Evolutionary conservation across 2,113 vertebrate species (phyloP), one percentile per base, ranked within the genome.

Genomic region (Eurypyga helias): DNA sequence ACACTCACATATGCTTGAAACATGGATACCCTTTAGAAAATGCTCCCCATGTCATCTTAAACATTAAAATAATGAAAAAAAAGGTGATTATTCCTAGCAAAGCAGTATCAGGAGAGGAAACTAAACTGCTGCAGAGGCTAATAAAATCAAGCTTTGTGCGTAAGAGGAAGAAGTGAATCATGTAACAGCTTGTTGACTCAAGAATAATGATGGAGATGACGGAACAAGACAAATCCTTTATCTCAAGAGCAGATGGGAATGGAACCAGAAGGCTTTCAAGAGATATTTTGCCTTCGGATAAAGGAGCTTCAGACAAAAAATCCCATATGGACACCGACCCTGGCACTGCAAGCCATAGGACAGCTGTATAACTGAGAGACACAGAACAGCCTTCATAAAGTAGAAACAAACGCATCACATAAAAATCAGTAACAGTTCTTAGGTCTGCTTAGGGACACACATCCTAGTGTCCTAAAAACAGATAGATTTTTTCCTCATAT

Each of bases 161-260:
- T 73, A 90, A 95, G 43, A 90, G 82, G 78, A 93, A 94, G 54
- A 89, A 95, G 18, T 90, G 89, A 95, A 69, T 93, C 91, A 95
- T 17, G 4, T 43, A 92, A 84, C 52, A 76, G 81, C 67, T 61
- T 92, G 79, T 78, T 95, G 83, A 87, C 60, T 92, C 70, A 87
- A 82, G 80, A 91, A 86, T 72, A 96, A 84, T 34, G 43, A 87
- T 55, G 52, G 71, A 75, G 76, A 66, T 69, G 43, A 93, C 61
- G 17, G 57, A 92, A 82, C 43, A 60, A 85, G 87, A 81, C 52
- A 90, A 91, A 93, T 17, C 20, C n/a, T 83, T 89, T 67, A 20
- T 81, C 83, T 91, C 78, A 31, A 17, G 2, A 72, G 81, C 69
- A 84, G 65, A 89, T 28, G 58, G 38, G 20, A 90, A 10, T 49